A percentile compares a stretch with the other conserved stretches of the same genome.
These are phyloP conservation scores for Cyanistes caeruleus DNA, from an alignment of 2,113 vertebrate genomes.

Conservation along the genomic window DNA sequence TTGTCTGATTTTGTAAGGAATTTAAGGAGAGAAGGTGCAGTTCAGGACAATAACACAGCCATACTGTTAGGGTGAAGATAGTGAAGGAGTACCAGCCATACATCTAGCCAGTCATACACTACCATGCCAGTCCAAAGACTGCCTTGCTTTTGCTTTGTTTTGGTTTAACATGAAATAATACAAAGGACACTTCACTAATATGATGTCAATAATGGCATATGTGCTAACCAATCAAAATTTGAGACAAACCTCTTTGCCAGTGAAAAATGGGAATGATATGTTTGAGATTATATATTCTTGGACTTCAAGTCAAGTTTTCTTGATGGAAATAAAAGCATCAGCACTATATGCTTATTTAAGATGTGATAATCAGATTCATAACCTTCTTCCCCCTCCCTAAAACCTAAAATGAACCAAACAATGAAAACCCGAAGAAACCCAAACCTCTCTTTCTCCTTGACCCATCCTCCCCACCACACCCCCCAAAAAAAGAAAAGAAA, in stretches of 20 bases:
- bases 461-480: too few relatives aligned
- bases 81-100: neutral
- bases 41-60: neutral
- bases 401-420: neutral
- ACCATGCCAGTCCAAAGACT: neutral
- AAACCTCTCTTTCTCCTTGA: neutral
- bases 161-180: neutral
- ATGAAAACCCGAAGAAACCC: neutral
- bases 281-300: neutral
- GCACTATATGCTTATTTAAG: neutral
- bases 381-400: neutral
- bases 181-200: neutral
- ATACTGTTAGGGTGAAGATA: neutral
- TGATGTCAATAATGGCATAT: neutral
- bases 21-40: neutral
- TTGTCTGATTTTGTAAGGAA: neutral
- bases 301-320: neutral
- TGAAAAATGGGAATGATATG: neutral
- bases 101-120: neutral
- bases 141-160: neutral
- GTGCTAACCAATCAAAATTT: neutral
- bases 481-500: neutral
- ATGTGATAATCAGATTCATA: neutral
- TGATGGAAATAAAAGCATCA: neutral
- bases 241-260: neutral